Base-by-base conservation (phyloP, 2,113 vertebrate species). In the Astatoreochromis straeleni region DNA sequence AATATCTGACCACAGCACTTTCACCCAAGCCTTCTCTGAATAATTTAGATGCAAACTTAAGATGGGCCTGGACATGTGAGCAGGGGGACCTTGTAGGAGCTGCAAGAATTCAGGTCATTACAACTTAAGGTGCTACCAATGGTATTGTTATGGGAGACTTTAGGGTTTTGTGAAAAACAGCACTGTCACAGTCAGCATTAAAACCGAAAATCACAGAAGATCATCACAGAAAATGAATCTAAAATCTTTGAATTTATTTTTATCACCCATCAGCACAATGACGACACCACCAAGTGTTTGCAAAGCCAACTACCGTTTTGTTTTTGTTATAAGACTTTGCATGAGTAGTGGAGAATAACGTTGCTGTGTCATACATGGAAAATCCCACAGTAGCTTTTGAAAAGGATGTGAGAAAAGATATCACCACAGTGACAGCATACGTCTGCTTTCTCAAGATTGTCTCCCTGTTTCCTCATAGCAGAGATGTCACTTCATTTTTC, bases 391-490 rank as follows among this genome's bases (percentile, higher is more conserved):
- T 33, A 8, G 49, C 33, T 29, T 29, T 60, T 38, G 7, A 38
- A 31, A 60, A 47, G 29, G 7, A 75, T 65, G 47, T 51, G 14
- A 9, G 19, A 58, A 57, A 53, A 51, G 13, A 26, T 49, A 4
- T 63, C 21, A 21, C 19, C 47, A 29, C 7, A 10, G 17, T 31
- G 33, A 65, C 4, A 24, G 11, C 19, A 0, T 24, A 13, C 1
- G 24, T 49, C 29, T 60, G 51, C 70, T 84, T 81, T 49, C 63
- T 84, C 11, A 9, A 7, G 2, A 29, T 6, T 16, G 4, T 21
- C 17, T 78, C 54, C 70, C 83, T 13, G 29, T 68, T 91, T 87
- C 81, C 85, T 91, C 82, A 80, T 88, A 73, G 81, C 35, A 10
- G 14, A 35, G 8, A 2, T 4, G 1, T 35, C 40, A 4, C n/a